Conservation (phyloP, 2,797 vertebrate species). For the Enteromius viviparus region DNA sequence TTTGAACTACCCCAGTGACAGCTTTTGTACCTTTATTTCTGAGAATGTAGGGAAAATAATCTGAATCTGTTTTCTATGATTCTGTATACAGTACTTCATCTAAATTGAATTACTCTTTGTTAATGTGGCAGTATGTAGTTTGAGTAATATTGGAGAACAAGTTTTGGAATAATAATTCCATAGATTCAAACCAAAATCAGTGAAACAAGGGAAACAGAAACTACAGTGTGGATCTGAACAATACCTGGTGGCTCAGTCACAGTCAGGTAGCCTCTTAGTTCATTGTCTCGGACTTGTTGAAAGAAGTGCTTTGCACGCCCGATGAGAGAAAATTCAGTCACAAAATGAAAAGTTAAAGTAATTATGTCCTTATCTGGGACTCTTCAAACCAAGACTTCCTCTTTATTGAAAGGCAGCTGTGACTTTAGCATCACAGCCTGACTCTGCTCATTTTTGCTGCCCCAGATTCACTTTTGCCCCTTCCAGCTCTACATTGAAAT, state of each 20-base stretch:
- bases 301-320: conserved; percentile 61
- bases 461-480: conserved; percentile 44
- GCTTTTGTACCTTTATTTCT: too few species aligned
- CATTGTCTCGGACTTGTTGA: conserved; percentile 59
- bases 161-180: not conserved
- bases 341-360: conserved; percentile 66
- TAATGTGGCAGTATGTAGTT: not conserved
- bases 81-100: not conserved
- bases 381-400: conserved; percentile 36
- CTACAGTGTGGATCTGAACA: not conserved
- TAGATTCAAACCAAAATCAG: not conserved
- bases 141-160: not conserved
- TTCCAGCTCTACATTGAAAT: conserved; percentile 39
- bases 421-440: conserved; percentile 46
- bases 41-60: too few species aligned
- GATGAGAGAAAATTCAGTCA: conserved; percentile 66
- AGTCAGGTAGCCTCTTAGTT: conserved; percentile 51
- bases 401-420: conserved; percentile 26
- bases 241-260: conserved; percentile 2
- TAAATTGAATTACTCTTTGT: not conserved
- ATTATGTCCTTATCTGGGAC: conserved; percentile 75
- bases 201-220: not conserved
- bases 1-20: too few species aligned
- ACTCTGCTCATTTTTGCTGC: conserved; percentile 44
- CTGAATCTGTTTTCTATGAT: not conserved